Percentiles rank a stretch among this genome's conserved stretches.
Conservation (phyloP, 1,140 invertebrate species). For the Mamestra configurata region DNA sequence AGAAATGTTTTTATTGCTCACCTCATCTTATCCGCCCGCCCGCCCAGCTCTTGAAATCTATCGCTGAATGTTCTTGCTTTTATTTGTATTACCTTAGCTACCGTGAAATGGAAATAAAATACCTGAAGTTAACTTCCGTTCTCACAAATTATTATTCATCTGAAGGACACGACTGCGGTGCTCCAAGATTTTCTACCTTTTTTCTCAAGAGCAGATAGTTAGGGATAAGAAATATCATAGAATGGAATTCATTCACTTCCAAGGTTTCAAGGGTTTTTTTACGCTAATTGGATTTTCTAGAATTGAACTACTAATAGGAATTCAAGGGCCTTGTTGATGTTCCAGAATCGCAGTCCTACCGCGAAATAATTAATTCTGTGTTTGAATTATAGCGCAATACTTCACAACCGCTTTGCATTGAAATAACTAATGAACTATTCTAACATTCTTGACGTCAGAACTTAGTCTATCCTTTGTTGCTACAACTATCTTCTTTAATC, state of each 20-base stretch:
- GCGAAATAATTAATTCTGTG: neutral
- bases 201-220: neutral
- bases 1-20: neutral
- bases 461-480: slow-evolving; percentile 1
- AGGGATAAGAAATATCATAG: neutral
- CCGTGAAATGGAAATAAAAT: neutral
- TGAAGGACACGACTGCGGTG: neutral
- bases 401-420: neutral
- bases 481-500: neutral
- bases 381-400: neutral
- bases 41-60: neutral
- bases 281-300: neutral
- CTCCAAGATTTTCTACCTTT: neutral
- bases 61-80: neutral
- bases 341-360: neutral
- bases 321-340: neutral
- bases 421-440: neutral
- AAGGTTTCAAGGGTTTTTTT: neutral
- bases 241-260: neutral
- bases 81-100: neutral
- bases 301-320: neutral
- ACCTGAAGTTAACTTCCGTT: neutral
- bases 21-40: no score
- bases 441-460: neutral
- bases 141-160: neutral